Evolutionary conservation across 2,888 invertebrate genomes (phyloP).

Genomic region (Ormyrus nitidulus): DNA sequence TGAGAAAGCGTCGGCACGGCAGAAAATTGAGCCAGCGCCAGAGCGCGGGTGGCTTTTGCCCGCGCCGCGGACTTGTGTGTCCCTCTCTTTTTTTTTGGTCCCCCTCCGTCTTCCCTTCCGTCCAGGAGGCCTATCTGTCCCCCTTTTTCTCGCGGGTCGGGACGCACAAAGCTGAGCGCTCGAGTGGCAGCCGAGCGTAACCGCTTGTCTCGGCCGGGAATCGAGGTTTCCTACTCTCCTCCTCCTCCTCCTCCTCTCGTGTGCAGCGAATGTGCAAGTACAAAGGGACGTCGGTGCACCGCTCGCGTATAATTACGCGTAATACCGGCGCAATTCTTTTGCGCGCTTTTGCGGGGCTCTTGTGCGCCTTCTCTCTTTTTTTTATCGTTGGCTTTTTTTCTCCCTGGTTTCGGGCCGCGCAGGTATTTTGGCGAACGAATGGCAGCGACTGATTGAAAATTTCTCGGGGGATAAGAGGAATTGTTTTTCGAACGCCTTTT

Average conservation of each 20-base stretch:
- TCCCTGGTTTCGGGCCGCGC: neutral
- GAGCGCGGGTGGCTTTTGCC: constrained; percentile 12
- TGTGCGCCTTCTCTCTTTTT: constrained; percentile 11
- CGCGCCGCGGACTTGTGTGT: too few relatives aligned
- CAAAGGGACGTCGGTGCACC: neutral
- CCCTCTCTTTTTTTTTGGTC: neutral
- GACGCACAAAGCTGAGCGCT: constrained; percentile 56
- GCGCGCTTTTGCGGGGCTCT: too few relatives aligned
- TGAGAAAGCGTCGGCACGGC: too few relatives aligned
- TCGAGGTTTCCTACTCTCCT: constrained; percentile 38
- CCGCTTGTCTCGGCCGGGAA: constrained; percentile 44
- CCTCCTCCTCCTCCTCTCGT: neutral
- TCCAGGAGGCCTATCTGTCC: too few relatives aligned
- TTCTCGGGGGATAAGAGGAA: too few relatives aligned
- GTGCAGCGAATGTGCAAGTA: neutral
- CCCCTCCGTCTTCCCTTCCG: neutral
- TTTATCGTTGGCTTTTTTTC: neutral
- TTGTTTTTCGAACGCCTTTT: too few relatives aligned
- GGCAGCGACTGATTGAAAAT: neutral
- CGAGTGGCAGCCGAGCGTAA: constrained; percentile 63
- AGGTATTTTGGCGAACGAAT: constrained; percentile 21
- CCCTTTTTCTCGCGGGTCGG: neutral
- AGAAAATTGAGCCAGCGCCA: too few relatives aligned
- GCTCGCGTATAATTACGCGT: constrained; percentile 47
- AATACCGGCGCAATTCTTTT: constrained; percentile 48